Base-by-base conservation (phyloP, 1,140 invertebrate genomes). In the Oryctes rhinoceros region DNA sequence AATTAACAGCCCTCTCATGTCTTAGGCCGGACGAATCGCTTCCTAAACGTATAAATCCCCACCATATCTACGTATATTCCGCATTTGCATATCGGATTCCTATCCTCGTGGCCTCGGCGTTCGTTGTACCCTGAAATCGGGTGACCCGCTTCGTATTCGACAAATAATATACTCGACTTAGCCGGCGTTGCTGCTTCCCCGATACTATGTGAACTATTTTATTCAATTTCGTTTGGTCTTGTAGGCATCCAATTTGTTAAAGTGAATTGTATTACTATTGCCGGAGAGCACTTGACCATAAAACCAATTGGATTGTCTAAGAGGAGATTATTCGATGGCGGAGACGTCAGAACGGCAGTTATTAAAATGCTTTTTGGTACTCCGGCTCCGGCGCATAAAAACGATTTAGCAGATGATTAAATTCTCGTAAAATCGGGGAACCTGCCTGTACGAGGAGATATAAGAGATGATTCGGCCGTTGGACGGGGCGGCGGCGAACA, bases 131-230 rank as follows among this genome's bases (percentile, higher is more conserved):
- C 65, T 20, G 20, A 5, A 62, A 5, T 62, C 20, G 65, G 65
- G 13, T 71, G 65, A 71, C 65, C 65, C 13, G 65, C 9, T 71
- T 71, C 15, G 35, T 37, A 71, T 71, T 37, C 24, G 65, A 35
- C 20, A 71, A 37, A 71, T 37, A 37, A 71, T 71, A 35, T 71
- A 35, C 20, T 15, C 65, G 18, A 71, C 18, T 4, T 37, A 71
- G 65, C 65, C 20, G 24, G 24, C 20, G 65, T 13, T 20, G 65
- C 15, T 37, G 65, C 65, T 71, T 9, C 13, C 65, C 24, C 65
- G n/a, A 71, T 71, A 71, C 65, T 71, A 71, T 71, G 65, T 15
- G 35, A 71, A 71, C 65, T 71, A 71, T 71, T 71, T 71, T 71
- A 71, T 71, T 71, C 65, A 71, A 71, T 71, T 71, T 71, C 20